Base-by-base conservation (phyloP, 2,888 invertebrate species). In the Ephialtes manifestator region DNA sequence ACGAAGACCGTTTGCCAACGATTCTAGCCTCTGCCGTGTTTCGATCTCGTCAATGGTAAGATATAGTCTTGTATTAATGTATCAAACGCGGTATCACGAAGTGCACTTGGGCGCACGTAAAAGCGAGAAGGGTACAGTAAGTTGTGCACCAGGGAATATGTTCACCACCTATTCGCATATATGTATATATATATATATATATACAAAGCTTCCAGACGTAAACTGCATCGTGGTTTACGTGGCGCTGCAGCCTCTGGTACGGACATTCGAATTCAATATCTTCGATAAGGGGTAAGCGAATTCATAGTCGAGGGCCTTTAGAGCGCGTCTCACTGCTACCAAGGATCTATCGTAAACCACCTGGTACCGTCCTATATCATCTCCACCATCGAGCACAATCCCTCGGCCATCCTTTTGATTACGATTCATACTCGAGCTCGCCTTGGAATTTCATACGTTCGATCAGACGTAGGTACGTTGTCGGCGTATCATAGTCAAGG, bases 221-320 rank as follows among this genome's bases (percentile, higher is more conserved):
- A 39, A 65, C 65, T 20, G 65, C 39, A 13, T 65, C 20, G 43
- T 39, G 43, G 65, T 65, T 65, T 39, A 65, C 43, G 39, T 39
- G 43, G 35, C 43, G 20, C n/a, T 18, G 35, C 63, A 20, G 39
- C 46, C 20, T 48, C 31, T 28, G 65, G 71, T 71, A 68, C 53
- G 76, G 43, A 80, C 24, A 81, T 84, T 81, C 60, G 72, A 77
- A 84, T 84, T 81, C 84, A 84, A 84, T 84, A 84, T 77, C 67
- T 48, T 39, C 67, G 80, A n/a, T 39, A 35, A 67, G 70, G 51
- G 76, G 39, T 67, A 80, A 83, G 76, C 80, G 81, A 84, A 81
- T 84, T 84, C 80, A 84, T 81, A 84, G 76, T 72, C 60, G 31
- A 71, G 58, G 15, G 63, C 58, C 77, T 81, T 74, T 68, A 78